phyloP scores from a whole-genome alignment of 2,113 vertebrate species.

The Phrynocephalus versicolor region DNA sequence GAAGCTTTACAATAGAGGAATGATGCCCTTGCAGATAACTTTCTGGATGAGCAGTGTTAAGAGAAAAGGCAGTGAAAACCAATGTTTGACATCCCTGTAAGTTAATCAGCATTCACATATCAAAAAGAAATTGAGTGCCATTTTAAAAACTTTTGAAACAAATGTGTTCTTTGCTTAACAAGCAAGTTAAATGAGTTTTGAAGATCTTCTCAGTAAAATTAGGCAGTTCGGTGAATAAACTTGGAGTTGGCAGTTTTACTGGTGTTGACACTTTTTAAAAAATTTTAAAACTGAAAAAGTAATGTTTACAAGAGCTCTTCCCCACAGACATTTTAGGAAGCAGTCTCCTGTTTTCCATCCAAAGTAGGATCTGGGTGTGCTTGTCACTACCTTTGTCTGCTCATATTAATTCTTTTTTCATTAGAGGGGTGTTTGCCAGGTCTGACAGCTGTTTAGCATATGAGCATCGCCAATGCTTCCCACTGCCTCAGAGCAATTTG shows the following conservation, averaged over 20 bases:
- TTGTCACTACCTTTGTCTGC: not conserved
- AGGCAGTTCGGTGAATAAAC: slow-evolving; percentile 15
- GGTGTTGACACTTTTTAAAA: slow-evolving; percentile 7
- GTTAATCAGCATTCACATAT: no score
- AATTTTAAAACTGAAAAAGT: not conserved
- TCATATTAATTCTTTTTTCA: slow-evolving; percentile 8
- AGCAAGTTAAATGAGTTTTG: not conserved
- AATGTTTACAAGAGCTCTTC: not conserved
- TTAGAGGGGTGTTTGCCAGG: not conserved
- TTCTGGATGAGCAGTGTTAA: not conserved
- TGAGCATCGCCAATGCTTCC: not conserved
- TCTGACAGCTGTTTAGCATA: not conserved
- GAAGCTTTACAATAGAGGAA: not conserved
- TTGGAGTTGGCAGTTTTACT: slow-evolving; percentile 14
- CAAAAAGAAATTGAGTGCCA: not conserved
- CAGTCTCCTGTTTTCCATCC: not conserved
- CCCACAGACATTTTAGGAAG: not conserved
- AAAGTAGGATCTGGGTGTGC: not conserved
- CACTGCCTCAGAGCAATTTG: slow-evolving; percentile 26
- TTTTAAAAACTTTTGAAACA: not conserved
- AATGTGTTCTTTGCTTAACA: not conserved
- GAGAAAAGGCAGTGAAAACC: not conserved
- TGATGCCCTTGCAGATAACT: not conserved
- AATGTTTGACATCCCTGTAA: not conserved
- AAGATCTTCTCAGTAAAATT: not conserved